These are phyloP conservation scores for Leptopilina clavipes DNA, from an alignment of 1,140 invertebrate species.

Conservation along the genomic window DNA sequence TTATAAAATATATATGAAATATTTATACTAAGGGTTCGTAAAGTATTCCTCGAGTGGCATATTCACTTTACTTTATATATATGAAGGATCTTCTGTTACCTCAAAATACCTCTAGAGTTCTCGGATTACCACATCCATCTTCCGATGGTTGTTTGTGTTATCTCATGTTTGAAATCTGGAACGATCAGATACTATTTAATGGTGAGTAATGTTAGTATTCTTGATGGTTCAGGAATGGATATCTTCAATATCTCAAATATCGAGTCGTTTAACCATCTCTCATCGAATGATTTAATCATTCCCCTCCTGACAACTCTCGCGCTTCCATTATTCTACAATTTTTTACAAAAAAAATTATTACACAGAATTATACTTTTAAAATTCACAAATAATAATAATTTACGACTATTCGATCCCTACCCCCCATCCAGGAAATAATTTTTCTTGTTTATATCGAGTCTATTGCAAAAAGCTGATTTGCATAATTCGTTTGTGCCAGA, in stretches of 20 bases:
- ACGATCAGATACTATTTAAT: constrained; percentile 23
- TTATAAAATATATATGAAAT: background rate
- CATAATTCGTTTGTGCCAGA: too few species aligned
- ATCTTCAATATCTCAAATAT: constrained; percentile 22
- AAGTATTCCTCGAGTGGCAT: background rate
- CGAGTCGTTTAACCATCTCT: constrained; percentile 11
- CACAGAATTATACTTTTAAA: too few species aligned
- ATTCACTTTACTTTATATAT: background rate
- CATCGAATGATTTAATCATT: background rate
- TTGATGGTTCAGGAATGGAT: background rate
- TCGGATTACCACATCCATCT: constrained; percentile 32
- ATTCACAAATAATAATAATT: too few species aligned
- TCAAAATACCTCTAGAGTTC: background rate
- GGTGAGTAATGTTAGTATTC: constrained; percentile 32
- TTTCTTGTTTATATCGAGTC: too few species aligned
- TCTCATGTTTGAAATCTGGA: constrained; percentile 31
- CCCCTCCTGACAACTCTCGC: background rate
- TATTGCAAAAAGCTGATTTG: too few species aligned
- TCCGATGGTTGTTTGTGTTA: constrained; percentile 5
- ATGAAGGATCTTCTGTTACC: constrained; percentile 1
- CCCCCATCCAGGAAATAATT: too few species aligned
- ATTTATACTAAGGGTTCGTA: background rate
- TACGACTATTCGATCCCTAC: too few species aligned
- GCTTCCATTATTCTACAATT: background rate
- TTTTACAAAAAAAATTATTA: background rate